phyloP scores from a whole-genome alignment of 2,113 vertebrate genomes.

The Balaeniceps rex region DNA sequence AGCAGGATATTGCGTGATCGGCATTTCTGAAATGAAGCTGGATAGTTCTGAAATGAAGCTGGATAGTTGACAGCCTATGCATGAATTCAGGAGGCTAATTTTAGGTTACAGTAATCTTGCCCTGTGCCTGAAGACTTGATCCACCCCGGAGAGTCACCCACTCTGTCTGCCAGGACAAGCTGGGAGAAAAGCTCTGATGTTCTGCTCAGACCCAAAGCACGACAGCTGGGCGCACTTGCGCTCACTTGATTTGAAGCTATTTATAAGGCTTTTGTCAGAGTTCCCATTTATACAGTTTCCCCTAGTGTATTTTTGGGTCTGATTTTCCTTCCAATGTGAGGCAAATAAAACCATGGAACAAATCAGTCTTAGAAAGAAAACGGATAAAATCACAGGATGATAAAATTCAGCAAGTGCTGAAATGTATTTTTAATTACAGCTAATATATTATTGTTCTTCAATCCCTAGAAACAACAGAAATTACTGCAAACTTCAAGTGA shows the following conservation, averaged over 20 bases:
- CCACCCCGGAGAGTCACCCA: not conserved
- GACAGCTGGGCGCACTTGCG: not conserved
- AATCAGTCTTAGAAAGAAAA: not conserved
- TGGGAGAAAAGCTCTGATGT: not conserved
- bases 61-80: not conserved
- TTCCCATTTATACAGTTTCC: not conserved
- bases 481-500: not conserved
- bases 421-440: not conserved
- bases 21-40: not conserved
- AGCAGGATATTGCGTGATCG: not conserved
- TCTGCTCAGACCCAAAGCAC: not conserved
- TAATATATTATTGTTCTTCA: not conserved
- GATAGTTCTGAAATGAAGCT: not conserved
- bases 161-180: not conserved
- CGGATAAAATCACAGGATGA: not conserved
- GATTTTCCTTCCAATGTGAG: not conserved
- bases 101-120: not conserved
- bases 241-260: not conserved
- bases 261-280: slow-evolving; percentile 1
- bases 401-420: not conserved
- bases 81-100: not conserved
- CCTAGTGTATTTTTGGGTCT: not conserved
- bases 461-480: not conserved
- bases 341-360: not conserved
- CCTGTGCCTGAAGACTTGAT: not conserved